phyloP scores from a whole-genome alignment of 1,140 invertebrate species.

The Platyscapa corneri region DNA sequence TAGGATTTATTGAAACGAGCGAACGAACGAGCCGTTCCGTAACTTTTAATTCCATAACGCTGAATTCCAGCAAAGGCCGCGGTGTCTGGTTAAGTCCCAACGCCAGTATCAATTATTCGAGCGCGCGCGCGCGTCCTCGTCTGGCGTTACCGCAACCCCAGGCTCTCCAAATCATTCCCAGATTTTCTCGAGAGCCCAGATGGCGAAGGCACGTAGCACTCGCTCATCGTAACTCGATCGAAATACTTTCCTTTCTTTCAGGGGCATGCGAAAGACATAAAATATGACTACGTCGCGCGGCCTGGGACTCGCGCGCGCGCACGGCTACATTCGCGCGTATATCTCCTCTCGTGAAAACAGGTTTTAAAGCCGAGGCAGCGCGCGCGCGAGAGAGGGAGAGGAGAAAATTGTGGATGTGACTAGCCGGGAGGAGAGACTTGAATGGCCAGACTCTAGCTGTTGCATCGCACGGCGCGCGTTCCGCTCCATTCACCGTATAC shows the following conservation, averaged over 20 bases:
- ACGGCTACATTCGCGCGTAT: not conserved
- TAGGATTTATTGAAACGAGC: too few species aligned
- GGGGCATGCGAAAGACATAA: constrained; percentile 26
- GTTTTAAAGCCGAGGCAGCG: constrained; percentile 46
- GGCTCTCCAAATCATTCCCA: not conserved
- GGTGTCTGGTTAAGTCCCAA: too few species aligned
- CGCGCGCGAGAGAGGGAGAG: not conserved
- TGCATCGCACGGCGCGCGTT: constrained; percentile 44
- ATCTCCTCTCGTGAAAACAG: constrained; percentile 36
- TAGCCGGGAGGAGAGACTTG: constrained; percentile 25
- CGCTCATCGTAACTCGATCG: constrained; percentile 9
- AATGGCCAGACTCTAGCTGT: constrained; percentile 35
- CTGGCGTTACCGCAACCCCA: not conserved
- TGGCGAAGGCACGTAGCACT: not conserved
- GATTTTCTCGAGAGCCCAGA: not conserved
- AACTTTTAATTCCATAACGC: too few species aligned
- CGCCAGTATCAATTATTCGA: not conserved
- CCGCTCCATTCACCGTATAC: constrained; percentile 49
- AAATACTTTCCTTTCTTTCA: constrained; percentile 41
- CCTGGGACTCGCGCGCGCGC: too few species aligned
- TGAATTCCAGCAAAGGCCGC: too few species aligned
- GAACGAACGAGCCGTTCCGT: too few species aligned
- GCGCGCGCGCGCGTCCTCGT: too few species aligned
- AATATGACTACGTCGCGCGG: constrained; percentile 36
- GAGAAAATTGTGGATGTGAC: constrained; percentile 5